A percentile compares a stretch with the other conserved stretches of the same genome.
phyloP scores from a whole-genome alignment of 1,140 invertebrate species.

The Drosophila lacertosa region DNA sequence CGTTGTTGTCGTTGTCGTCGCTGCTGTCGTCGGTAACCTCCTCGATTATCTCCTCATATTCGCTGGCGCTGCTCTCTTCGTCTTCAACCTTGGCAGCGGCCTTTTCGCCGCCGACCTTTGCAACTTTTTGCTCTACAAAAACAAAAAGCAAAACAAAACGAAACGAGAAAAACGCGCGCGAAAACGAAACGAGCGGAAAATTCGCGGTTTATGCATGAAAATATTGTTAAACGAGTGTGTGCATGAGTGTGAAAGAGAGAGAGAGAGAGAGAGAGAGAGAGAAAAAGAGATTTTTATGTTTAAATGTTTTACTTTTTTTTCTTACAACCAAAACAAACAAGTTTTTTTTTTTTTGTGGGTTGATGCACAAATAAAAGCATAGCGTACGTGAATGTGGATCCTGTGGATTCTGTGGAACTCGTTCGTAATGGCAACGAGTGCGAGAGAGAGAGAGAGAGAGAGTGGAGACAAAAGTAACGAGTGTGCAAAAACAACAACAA shows the following conservation, averaged over 20 bases:
- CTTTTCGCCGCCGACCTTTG: constrained; percentile 46
- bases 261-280: constrained; percentile 18
- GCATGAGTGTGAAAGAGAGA: constrained; percentile 22
- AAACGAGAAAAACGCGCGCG: constrained; percentile 26
- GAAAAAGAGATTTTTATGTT: constrained; percentile 7
- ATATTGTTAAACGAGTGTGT: constrained; percentile 17
- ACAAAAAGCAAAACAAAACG: constrained; percentile 22
- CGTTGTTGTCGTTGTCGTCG: constrained; percentile 60
- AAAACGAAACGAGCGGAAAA: constrained; percentile 16
- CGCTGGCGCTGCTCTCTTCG: constrained; percentile 80
- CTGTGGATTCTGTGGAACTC: background rate
- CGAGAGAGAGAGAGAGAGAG: background rate
- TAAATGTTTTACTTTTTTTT: too few species aligned
- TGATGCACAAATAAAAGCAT: constrained; percentile 18
- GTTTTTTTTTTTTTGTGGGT: too few species aligned
- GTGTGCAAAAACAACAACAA: constrained; percentile 6
- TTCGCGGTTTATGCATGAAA: background rate
- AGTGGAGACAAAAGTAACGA: constrained; percentile 3
- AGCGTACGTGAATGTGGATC: constrained; percentile 12
- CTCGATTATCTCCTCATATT: constrained; percentile 83
- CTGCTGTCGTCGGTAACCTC: constrained; percentile 79
- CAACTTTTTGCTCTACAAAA: constrained; percentile 64
- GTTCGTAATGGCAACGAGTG: constrained; percentile 3
- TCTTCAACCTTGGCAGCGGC: constrained; percentile 63
- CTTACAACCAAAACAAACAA: constrained; percentile 22